Percentiles rank a stretch among this genome's conserved stretches.
Conservation (phyloP, 2,888 invertebrate species). For the Brachycybe producta region DNA sequence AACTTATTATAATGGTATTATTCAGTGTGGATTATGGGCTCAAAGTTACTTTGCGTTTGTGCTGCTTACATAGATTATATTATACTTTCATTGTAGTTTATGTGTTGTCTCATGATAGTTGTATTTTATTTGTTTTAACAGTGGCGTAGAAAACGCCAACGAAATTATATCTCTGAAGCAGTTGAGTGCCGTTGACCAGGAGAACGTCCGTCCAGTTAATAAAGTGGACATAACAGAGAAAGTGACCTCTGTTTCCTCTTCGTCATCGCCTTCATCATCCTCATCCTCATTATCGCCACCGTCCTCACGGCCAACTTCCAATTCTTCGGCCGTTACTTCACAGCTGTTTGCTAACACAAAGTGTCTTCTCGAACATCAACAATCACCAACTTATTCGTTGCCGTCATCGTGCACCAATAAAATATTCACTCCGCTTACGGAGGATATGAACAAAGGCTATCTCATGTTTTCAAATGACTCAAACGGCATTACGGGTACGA, state of each 20-base stretch:
- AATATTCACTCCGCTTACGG: conserved; percentile 65
- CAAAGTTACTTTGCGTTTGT: too few relatives aligned
- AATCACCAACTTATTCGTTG: conserved; percentile 41
- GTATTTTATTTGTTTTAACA: conserved; percentile 35
- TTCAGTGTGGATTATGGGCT: too few relatives aligned
- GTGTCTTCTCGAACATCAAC: not conserved
- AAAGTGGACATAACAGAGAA: conserved; percentile 4
- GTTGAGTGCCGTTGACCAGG: conserved; percentile 22
- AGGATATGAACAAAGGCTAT: conserved; percentile 90
- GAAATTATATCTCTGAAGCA: conserved; percentile 50
- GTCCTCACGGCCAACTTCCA: not conserved
- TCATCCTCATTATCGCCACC: too few relatives aligned
- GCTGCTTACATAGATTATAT: too few relatives aligned
- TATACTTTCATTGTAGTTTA: not conserved
- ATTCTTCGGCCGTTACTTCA: not conserved
- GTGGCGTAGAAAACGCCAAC: conserved; percentile 65
- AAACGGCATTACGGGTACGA: conserved; percentile 69
- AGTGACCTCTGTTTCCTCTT: conserved; percentile 10
- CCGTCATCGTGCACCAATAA: conserved; percentile 44
- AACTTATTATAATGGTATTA: too few relatives aligned
- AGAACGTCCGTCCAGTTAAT: conserved; percentile 9
- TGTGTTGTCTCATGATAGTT: conserved; percentile 4
- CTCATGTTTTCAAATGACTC: conserved; percentile 74
- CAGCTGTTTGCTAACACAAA: not conserved
- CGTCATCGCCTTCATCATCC: not conserved